Base-by-base conservation (phyloP, 2,797 vertebrate species). In the Sebastes taczanowskii region DNA sequence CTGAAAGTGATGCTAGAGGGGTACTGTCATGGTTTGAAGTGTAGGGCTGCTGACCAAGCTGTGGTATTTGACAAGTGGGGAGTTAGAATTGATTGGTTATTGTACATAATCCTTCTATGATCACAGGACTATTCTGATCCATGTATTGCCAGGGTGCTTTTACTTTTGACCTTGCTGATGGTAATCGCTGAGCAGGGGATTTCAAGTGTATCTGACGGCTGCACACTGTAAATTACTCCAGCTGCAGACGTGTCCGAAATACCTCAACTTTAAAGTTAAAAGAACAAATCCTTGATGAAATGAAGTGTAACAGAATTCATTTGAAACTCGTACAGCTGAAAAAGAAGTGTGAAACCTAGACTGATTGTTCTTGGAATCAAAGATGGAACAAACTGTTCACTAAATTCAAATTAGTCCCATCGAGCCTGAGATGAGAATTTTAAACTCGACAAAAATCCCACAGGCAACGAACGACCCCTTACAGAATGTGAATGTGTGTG, bases 341-440 rank as follows among this genome's bases (percentile, higher is more conserved):
- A 23, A 11, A 32, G 6, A 3, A 61, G 7, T 20, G 56, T 49
- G 52, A 38, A 66, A 58, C 46, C 9, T 35, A 1, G 2, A 42
- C 18, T 32, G 35, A 66, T 27, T 35, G 27, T 23, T 11, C 64
- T 25, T 55, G 9, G 7, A 74, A n/a, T 74, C 53, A 71, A 66
- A 74, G 71, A 71, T 6, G 55, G 68, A 72, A 64, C 16, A 85
- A 62, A 27, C 29, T 65, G 16, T 49, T 69, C 6, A 1, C 65
- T 52, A 71, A 64, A 82, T 68, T 78, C 35, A 78, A 56, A 75
- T 71, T 5, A 78, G 23, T 68, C 62, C 56, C 66, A 56, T 16
- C 1, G 20, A 80, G 32, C 0, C 60, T 22, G 42, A 72, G 52
- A 59, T 10, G 4, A 74, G 35, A 53, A 34, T 34, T 70, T 74